Conservation (phyloP, 2,113 vertebrate species). For the Hippolais icterina region DNA sequence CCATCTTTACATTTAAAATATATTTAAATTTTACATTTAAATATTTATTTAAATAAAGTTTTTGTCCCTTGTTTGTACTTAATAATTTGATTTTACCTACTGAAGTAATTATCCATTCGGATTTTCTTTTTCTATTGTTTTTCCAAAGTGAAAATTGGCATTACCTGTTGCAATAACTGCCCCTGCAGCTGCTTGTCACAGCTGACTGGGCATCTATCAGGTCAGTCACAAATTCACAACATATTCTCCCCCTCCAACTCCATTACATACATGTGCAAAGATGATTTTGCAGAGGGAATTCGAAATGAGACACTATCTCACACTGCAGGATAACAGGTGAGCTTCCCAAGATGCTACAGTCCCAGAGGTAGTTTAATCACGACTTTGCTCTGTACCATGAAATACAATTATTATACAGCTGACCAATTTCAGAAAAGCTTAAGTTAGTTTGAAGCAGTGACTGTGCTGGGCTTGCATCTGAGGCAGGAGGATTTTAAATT, state of each 20-base stretch:
- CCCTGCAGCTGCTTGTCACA: not conserved
- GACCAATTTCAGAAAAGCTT: not conserved
- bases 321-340: not conserved
- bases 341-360: not conserved
- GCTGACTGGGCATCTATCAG: not conserved
- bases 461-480: not conserved
- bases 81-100: not conserved
- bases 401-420: conserved; percentile 26
- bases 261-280: not conserved
- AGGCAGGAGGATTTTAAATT: not conserved
- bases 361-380: not conserved
- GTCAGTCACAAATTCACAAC: not conserved
- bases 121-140: not conserved
- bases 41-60: not conserved
- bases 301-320: not conserved
- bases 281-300: not conserved
- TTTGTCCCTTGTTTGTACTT: not conserved
- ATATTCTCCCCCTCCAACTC: not conserved
- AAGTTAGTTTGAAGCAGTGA: not conserved
- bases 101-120: not conserved
- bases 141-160: not conserved
- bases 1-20: not conserved
- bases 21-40: not conserved
- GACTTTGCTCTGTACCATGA: not conserved
- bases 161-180: not conserved